Conservation (phyloP, 2,888 invertebrate species). For the Nomada flava region DNA sequence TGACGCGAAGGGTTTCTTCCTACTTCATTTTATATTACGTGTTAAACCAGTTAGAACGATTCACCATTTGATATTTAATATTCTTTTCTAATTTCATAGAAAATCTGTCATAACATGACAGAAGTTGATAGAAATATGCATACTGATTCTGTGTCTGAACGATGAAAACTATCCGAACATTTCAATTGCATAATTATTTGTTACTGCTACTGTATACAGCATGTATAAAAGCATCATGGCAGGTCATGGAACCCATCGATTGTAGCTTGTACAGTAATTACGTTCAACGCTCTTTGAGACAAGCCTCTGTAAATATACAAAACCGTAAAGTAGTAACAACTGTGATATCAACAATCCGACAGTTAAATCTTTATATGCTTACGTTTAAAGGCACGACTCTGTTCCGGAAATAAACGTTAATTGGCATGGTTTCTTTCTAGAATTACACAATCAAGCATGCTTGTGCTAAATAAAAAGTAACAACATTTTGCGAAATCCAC, state of each 20-base stretch:
- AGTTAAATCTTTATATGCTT: slow-evolving; percentile 29
- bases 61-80: too few relatives aligned
- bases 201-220: not conserved
- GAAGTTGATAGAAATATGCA: too few relatives aligned
- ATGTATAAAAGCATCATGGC: not conserved
- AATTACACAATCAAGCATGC: not conserved
- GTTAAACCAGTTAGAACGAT: too few relatives aligned
- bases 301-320: slow-evolving; percentile 37
- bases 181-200: not conserved
- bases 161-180: not conserved
- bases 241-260: slow-evolving; percentile 12
- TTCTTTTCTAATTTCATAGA: too few relatives aligned
- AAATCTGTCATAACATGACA: too few relatives aligned
- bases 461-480: not conserved
- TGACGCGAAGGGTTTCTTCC: too few relatives aligned
- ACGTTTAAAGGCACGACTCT: slow-evolving; percentile 5
- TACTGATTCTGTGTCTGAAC: not conserved
- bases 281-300: slow-evolving; percentile 24
- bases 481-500: not conserved
- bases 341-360: slow-evolving; percentile 40
- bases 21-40: too few relatives aligned
- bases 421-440: not conserved
- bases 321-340: slow-evolving; percentile 27
- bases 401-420: slow-evolving; percentile 9
- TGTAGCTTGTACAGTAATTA: slow-evolving; percentile 38